Percentiles rank a stretch among this genome's conserved stretches.
These are phyloP conservation scores for Synanthedon myopaeformis DNA, from an alignment of 2,888 invertebrate genomes.

Conservation along the genomic window DNA sequence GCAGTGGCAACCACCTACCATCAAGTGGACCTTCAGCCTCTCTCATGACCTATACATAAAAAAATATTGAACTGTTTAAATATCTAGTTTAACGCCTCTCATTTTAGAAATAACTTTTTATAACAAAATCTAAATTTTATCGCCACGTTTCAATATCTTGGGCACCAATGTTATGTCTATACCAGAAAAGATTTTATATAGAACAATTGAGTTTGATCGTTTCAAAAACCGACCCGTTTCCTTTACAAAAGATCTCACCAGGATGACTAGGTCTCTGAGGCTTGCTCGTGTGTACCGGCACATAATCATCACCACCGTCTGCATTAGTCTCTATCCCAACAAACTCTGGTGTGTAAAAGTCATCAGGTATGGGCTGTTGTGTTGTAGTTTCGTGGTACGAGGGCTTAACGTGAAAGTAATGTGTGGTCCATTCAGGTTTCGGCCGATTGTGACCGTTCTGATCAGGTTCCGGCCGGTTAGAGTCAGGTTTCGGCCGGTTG, in stretches of 20 bases:
- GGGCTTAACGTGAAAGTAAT: constrained; percentile 61
- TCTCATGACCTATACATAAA: too few species aligned
- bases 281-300: constrained; percentile 44
- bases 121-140: too few species aligned
- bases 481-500: constrained; percentile 28
- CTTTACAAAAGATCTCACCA: constrained; percentile 37
- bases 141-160: too few species aligned
- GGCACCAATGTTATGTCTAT: too few species aligned
- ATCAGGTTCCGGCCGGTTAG: constrained; percentile 24
- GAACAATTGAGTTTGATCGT: constrained; percentile 19
- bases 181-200: background rate
- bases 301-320: constrained; percentile 58
- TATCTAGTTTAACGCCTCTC: too few species aligned
- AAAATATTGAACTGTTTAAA: too few species aligned
- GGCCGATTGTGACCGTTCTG: constrained; percentile 18
- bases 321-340: constrained; percentile 23
- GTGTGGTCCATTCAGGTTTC: constrained; percentile 21
- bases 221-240: constrained; percentile 1
- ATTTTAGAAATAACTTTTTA: too few species aligned
- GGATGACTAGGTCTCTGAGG: constrained; percentile 53
- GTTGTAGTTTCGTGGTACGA: constrained; percentile 59
- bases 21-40: too few species aligned
- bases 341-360: constrained; percentile 33
- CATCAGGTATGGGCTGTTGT: constrained; percentile 27
- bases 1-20: too few species aligned